These are phyloP conservation scores for Jacana jacana DNA, from an alignment of 2,113 vertebrate species.

Conservation along the genomic window DNA sequence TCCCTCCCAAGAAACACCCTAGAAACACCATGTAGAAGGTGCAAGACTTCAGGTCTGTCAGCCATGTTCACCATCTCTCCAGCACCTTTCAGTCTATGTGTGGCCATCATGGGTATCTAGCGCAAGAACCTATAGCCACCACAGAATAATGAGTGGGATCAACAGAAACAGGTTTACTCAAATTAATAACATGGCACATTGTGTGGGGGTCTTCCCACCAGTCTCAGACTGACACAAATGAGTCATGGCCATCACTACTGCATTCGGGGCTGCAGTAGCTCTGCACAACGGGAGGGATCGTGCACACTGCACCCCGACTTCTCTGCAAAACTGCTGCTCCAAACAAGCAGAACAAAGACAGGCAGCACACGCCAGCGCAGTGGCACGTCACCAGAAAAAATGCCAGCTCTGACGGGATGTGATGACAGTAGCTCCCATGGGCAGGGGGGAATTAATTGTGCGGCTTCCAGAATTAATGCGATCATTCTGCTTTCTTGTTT, in stretches of 20 bases:
- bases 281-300: accelerated
- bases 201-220: background rate
- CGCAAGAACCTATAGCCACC: background rate
- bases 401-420: background rate
- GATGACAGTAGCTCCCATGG: constrained; percentile 27
- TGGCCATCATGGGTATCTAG: background rate
- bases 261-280: background rate
- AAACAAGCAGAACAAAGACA: background rate
- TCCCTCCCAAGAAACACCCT: background rate
- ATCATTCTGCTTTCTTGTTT: background rate
- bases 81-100: background rate
- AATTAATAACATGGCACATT: background rate
- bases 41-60: background rate
- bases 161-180: background rate
- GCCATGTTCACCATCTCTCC: background rate
- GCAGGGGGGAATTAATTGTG: constrained; percentile 5
- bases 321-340: background rate
- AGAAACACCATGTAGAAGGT: background rate
- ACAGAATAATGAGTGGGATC: background rate
- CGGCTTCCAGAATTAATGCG: background rate
- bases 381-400: background rate
- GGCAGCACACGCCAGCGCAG: background rate
- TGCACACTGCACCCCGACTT: background rate
- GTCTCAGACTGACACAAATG: accelerated
- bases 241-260: background rate